phyloP scores from a whole-genome alignment of 2,113 vertebrate genomes.

The Abramis brama region DNA sequence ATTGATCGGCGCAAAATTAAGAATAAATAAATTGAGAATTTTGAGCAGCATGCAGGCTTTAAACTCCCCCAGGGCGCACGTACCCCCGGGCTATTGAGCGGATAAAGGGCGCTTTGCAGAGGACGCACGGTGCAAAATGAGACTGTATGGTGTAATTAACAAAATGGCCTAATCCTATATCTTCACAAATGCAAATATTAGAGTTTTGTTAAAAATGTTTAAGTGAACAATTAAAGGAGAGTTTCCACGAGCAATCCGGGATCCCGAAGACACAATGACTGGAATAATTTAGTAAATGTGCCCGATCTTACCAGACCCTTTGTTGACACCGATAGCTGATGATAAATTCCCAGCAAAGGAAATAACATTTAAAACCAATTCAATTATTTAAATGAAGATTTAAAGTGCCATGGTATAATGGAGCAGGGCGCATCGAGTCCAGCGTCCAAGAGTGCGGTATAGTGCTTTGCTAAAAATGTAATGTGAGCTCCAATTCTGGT shows the following conservation, averaged over 20 bases:
- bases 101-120: conserved; percentile 94
- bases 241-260: conserved; percentile 91
- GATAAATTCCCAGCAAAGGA: conserved; percentile 79
- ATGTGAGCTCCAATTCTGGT: not conserved
- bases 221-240: conserved; percentile 98
- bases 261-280: conserved; percentile 87
- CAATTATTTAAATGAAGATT: conserved; percentile 84
- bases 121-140: conserved; percentile 90
- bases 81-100: conserved; percentile 95
- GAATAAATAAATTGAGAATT: conserved; percentile 99
- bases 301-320: conserved; percentile 77
- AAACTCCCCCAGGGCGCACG: conserved; percentile 98
- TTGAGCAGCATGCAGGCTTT: conserved; percentile 88
- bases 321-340: conserved; percentile 74
- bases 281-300: conserved; percentile 91
- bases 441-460: conserved; percentile 44
- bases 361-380: conserved; percentile 89
- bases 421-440: conserved; percentile 52
- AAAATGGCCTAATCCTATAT: conserved; percentile 98
- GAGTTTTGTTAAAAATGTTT: conserved; percentile 99
- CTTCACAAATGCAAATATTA: conserved; percentile 99
- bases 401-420: conserved; percentile 53
- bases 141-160: conserved; percentile 97
- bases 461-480: not conserved
- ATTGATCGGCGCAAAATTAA: conserved; percentile 99